Evolutionary conservation across 2,113 vertebrate species (phyloP).

Genomic region (Emydura subglobosa): DNA sequence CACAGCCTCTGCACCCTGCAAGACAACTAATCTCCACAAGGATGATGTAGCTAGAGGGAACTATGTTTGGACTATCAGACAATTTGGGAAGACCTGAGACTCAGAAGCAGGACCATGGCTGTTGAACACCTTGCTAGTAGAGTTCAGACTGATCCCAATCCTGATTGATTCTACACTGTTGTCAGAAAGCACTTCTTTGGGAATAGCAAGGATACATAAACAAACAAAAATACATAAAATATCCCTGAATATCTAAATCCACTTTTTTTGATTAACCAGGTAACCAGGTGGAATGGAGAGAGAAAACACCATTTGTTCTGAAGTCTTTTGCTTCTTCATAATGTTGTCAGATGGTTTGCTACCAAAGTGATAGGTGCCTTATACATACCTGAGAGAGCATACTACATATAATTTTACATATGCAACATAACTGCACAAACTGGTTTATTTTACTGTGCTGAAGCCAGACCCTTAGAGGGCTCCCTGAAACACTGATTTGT

Average conservation of each 20-base stretch:
- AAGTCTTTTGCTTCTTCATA: background rate
- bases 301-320: background rate
- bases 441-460: background rate
- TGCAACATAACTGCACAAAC: background rate
- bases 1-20: background rate
- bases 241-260: background rate
- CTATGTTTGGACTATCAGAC: background rate
- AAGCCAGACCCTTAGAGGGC: background rate
- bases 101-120: background rate
- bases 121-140: background rate
- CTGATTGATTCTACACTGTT: background rate
- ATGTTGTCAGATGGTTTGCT: background rate
- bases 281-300: background rate
- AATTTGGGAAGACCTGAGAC: background rate
- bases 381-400: background rate
- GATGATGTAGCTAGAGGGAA: background rate
- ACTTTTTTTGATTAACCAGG: no score
- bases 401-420: background rate
- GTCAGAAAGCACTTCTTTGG: background rate
- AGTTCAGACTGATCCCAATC: background rate
- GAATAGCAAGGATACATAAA: background rate
- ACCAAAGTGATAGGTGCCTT: background rate
- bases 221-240: background rate
- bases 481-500: background rate
- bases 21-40: background rate